Base-by-base conservation (phyloP, 2,113 vertebrate genomes). In the Pundamilia nyererei region DNA sequence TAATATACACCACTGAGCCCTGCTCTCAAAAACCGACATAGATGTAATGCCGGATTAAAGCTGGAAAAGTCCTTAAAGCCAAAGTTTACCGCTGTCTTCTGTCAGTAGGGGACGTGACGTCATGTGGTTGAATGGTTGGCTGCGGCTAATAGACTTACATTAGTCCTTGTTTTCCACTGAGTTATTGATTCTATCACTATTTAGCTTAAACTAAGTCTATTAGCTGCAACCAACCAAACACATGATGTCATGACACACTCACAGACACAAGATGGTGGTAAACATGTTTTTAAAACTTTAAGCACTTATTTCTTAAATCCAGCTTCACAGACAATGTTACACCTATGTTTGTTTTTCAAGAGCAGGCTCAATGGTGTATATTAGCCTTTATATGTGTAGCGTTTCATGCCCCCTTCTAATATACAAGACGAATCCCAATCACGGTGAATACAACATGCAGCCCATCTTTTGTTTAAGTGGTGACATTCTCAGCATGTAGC, bases 31-130 rank as follows among this genome's bases (percentile, higher is more conserved):
- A 62, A 19, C 15, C 5, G 15, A 62, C 58, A 6, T 62, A 33
- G 58, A 4, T 33, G 15, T 33, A 62, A 33, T 62, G 58, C 29
- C 0, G 0, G 1, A 62, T 33, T 1, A 62, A 33, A 33, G 58
- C 58, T 62, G 58, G 58, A 62, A 1, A 60, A 33, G 56, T 60
- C 3, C 56, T 60, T 60, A 4, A 62, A 0, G 58, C 0, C 29
- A 33, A 62, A 62, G 58, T 33, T 60, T 60, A 60, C 29, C 0
- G 5, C 56, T 33, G 5, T 60, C 56, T 60, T 33, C 29, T 60
- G 26, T 60, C 14, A 17, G 26, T 9, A 60, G 14, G 56, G 26
- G 0, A 31, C 8, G 3, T 60, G 14, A 60, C 0, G 14, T 60
- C 26, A 31, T 60, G 14, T 31, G 29, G 29, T 33, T 60, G 29